Base-by-base conservation (phyloP, 1,140 invertebrate species). In the Leptoteleia sp. region DNA sequence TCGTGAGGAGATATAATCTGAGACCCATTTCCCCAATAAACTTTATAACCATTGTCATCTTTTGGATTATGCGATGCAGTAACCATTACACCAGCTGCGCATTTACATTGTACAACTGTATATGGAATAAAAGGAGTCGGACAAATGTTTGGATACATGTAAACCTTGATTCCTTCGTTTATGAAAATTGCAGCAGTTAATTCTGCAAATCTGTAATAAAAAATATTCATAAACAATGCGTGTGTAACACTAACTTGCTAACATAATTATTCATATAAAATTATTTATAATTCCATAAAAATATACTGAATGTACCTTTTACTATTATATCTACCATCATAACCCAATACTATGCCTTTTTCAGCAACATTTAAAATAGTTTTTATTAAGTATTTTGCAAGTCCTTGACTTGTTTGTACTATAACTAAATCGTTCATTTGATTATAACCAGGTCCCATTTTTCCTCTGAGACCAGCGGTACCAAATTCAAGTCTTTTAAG, bases 51-150 rank as follows among this genome's bases (percentile, higher is more conserved):
- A 89, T 99, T 99, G 85, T 99, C 98, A 47, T 99, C 94, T 89
- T 99, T 99, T 0, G 98, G 98, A 91, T 99, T 99, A 81, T 99
- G 98, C 0, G 98, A 99, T 0, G 99, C 98, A 9, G 99, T 99
- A 0, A 99, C 93, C 96, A 99, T 98, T 4, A 99, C 92, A 3
- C 98, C 98, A 47, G 93, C 94, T 3, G 92, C 92, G 55, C 93
- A 94, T 17, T 93, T 92, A 22, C 93, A 93, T 65, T 93, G 89
- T 8, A 89, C 85, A 3, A 98, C 94, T 1, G 92, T 91, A 89
- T 94, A 99, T 0, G 98, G 94, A 35, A 99, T 94, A 84, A 98
- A 96, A 1, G 98, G 98, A 1, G 98, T 99, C 7, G 97, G 97
- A 81, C 94, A 95, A 2, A 97, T 91, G 35, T 91, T 87, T 1